Evolutionary conservation across 2,113 vertebrate genomes (phyloP).

Genomic region (Alces alces): DNA sequence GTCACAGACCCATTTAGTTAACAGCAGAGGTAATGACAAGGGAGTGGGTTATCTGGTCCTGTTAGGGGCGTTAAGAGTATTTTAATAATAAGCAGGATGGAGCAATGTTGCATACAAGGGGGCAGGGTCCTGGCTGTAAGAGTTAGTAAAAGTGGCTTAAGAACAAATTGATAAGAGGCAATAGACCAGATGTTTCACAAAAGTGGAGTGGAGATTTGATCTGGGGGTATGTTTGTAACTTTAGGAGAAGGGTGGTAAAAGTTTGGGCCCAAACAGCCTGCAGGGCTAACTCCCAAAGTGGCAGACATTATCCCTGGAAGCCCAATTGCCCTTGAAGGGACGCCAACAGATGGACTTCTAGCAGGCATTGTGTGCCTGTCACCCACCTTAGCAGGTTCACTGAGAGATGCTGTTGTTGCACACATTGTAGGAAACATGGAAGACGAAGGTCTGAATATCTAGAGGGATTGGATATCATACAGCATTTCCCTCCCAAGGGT

Average conservation of each 20-base stretch:
- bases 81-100: neutral
- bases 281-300: neutral
- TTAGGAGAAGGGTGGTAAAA: neutral
- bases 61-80: neutral
- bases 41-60: neutral
- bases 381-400: neutral
- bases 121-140: neutral
- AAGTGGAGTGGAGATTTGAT: neutral
- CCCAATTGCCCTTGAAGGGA: neutral
- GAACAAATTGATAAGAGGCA: neutral
- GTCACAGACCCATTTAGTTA: neutral
- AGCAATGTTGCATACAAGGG: neutral
- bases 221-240: neutral
- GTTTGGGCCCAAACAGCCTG: neutral
- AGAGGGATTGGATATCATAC: neutral
- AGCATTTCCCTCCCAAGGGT: neutral
- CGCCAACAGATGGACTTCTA: neutral
- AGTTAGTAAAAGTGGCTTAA: neutral
- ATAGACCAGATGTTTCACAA: neutral
- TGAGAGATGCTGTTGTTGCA: neutral
- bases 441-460: neutral
- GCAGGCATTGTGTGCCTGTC: neutral
- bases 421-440: neutral
- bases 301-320: neutral
- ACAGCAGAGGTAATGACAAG: neutral